Percentiles rank a stretch among this genome's conserved stretches.
phyloP scores from a whole-genome alignment of 2,888 invertebrate species.

The Drosophila sordidapex region DNA sequence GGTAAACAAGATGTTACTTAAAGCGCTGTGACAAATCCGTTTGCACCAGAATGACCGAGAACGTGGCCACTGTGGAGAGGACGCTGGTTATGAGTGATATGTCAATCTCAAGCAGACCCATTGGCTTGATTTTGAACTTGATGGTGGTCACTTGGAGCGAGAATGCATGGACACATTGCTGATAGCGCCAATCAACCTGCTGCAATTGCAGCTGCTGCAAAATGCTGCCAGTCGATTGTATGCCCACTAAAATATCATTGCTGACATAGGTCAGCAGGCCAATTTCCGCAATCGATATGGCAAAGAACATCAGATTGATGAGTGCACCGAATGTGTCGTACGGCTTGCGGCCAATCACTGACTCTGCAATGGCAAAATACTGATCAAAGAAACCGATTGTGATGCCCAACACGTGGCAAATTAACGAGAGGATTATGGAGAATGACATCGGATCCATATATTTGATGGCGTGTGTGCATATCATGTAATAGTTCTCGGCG shows the following conservation, averaged over 20 bases:
- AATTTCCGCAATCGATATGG: constrained; percentile 78
- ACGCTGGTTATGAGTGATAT: constrained; percentile 70
- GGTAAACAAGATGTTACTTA: constrained; percentile 63
- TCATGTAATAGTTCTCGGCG: constrained; percentile 61
- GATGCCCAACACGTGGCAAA: constrained; percentile 81
- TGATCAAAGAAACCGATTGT: constrained; percentile 79
- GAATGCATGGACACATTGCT: constrained; percentile 76
- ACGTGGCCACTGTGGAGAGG: constrained; percentile 79
- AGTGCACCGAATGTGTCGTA: constrained; percentile 77
- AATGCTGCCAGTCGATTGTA: constrained; percentile 70
- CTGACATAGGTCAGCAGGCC: constrained; percentile 65
- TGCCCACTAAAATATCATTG: constrained; percentile 57
- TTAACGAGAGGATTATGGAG: constrained; percentile 75
- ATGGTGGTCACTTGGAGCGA: constrained; percentile 67
- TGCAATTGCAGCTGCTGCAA: constrained; percentile 70
- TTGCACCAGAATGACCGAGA: constrained; percentile 83
- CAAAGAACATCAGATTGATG: constrained; percentile 77
- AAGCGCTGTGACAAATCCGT: constrained; percentile 82
- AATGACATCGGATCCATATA: constrained; percentile 63
- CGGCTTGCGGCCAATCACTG: constrained; percentile 67
- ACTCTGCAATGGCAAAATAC: constrained; percentile 79
- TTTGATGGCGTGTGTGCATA: constrained; percentile 56
- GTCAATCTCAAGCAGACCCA: constrained; percentile 78
- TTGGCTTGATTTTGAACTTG: constrained; percentile 76
- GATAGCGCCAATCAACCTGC: constrained; percentile 76